A percentile compares a stretch with the other conserved stretches of the same genome.
phyloP scores from a whole-genome alignment of 2,797 vertebrate genomes.

The Bradypodion ventrale region DNA sequence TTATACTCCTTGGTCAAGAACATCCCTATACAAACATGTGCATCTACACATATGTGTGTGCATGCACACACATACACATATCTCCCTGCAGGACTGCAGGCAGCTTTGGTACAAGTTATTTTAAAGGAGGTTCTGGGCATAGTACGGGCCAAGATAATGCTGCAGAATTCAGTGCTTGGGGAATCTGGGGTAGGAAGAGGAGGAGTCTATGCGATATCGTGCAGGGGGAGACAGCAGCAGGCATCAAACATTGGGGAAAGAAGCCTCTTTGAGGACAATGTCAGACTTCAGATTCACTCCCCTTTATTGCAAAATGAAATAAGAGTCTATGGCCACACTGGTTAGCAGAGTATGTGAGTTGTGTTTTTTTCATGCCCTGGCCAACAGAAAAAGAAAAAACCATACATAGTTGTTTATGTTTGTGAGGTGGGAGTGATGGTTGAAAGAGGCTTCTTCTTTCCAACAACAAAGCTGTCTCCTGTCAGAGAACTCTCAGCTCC shows the following conservation, averaged over 20 bases:
- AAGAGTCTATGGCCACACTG: too few relatives aligned
- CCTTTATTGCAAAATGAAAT: not conserved
- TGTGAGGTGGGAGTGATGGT: not conserved
- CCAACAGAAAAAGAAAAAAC: not conserved
- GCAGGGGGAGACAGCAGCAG: not conserved
- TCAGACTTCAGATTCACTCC: not conserved
- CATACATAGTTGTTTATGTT: constrained; percentile 3
- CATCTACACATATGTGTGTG: not conserved
- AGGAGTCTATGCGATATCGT: too few relatives aligned
- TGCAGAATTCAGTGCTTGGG: not conserved
- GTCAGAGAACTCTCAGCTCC: not conserved
- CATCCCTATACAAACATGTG: not conserved
- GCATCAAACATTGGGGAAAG: not conserved
- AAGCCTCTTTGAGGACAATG: not conserved
- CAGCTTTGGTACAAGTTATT: not conserved
- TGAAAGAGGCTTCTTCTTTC: not conserved
- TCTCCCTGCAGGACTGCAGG: not conserved
- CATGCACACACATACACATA: not conserved
- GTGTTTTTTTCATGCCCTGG: not conserved
- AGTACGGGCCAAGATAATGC: not conserved
- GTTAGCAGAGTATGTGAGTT: not conserved
- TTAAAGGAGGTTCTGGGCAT: not conserved
- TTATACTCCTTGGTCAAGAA: not conserved
- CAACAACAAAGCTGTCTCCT: not conserved
- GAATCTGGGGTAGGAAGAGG: not conserved